Conservation (phyloP, 2,888 invertebrate genomes). For the Sesia apiformis region DNA sequence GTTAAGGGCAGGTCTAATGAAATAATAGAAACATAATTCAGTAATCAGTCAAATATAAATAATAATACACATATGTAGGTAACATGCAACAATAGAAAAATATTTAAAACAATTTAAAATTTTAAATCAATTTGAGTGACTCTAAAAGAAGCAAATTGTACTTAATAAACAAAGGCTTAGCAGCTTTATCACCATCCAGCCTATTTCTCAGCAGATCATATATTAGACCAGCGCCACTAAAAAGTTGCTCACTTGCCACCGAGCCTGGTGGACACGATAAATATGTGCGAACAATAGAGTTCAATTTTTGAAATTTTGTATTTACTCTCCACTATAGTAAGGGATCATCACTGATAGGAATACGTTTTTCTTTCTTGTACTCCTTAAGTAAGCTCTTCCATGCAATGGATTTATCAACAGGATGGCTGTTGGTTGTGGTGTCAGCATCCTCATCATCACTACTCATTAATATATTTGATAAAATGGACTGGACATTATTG, state of each 20-base stretch:
- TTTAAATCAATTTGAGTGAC: too few species aligned
- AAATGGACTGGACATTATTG: not conserved
- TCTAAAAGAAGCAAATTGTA: too few species aligned
- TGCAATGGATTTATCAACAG: not conserved
- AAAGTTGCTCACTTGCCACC: not conserved
- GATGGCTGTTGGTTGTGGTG: not conserved
- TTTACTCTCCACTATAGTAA: not conserved
- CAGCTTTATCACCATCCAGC: not conserved
- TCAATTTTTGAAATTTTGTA: not conserved
- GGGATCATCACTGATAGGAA: not conserved
- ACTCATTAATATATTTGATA: not conserved
- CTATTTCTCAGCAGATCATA: not conserved
- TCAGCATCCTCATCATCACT: not conserved
- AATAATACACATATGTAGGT: not conserved
- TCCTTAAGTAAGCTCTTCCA: too few species aligned
- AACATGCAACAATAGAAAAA: not conserved
- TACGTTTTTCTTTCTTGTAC: not conserved
- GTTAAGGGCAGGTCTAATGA: too few species aligned
- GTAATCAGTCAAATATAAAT: not conserved
- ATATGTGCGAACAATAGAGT: not conserved
- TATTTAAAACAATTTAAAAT: slow-evolving; percentile 1
- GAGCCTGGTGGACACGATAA: not conserved
- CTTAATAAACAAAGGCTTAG: too few species aligned
- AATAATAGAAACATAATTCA: not conserved
- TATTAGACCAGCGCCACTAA: not conserved